Percentiles rank a stretch among this genome's conserved stretches.
Conservation (phyloP, 2,888 invertebrate genomes). For the Sinhomidia bicolor region DNA sequence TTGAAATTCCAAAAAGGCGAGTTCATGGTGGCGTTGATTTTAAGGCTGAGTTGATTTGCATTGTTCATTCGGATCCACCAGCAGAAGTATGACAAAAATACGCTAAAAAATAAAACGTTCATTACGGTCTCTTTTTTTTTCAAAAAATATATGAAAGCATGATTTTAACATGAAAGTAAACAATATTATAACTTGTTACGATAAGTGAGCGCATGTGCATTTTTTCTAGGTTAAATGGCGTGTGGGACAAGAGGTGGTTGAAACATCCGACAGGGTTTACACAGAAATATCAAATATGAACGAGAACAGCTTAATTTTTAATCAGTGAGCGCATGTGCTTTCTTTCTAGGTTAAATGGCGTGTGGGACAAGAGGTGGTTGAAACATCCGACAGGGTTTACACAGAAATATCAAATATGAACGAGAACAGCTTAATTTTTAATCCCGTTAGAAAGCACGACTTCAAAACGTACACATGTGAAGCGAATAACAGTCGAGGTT, state of each 20-base stretch:
- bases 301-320: constrained; percentile 87
- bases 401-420: constrained; percentile 84
- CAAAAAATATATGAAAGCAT: too few species aligned
- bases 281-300: constrained; percentile 84
- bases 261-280: constrained; percentile 82
- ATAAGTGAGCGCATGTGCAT: too few species aligned
- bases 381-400: constrained; percentile 82
- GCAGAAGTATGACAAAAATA: constrained; percentile 84
- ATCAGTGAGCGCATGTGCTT: too few species aligned
- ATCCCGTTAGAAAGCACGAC: constrained; percentile 86
- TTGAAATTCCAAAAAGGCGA: constrained; percentile 86
- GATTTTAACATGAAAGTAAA: too few species aligned
- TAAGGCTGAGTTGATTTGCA: constrained; percentile 87
- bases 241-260: constrained; percentile 71
- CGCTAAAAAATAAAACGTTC: neutral
- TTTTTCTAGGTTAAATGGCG: constrained; percentile 76
- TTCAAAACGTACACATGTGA: constrained; percentile 90
- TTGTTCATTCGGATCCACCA: constrained; percentile 87
- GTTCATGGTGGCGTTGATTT: constrained; percentile 89
- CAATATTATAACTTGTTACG: too few species aligned
- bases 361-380: constrained; percentile 71
- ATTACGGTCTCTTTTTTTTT: too few species aligned
- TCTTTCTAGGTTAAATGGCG: constrained; percentile 76
- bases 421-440: constrained; percentile 87
- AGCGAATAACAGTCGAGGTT: constrained; percentile 89